Base-by-base conservation (phyloP, 1,140 invertebrate genomes). In the Thrips palmi region DNA sequence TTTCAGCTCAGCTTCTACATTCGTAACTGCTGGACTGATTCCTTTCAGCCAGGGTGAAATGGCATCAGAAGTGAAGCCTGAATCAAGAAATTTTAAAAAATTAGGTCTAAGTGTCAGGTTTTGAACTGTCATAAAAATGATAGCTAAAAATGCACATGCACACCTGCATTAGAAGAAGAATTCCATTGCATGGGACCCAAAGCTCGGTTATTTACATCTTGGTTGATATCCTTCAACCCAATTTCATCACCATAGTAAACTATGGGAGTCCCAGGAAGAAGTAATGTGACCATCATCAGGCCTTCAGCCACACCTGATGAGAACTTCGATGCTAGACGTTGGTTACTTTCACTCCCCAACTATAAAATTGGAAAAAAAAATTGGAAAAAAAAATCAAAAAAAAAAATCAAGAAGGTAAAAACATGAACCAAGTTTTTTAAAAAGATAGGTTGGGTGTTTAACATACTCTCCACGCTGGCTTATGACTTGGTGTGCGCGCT, bases 251-350 rank as follows among this genome's bases (percentile, higher is more conserved):
- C 50, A 63, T 64, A 52, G 54, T 67, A 51, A 65, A 55, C 55
- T 30, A 85, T 62, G 1, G 77, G 68, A 1, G 77, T 76, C 2
- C 81, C 83, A 1, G 76, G 76, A 27, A 86, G 52, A 11, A 85
- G 53, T 40, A 80, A 61, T 5, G 68, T 67, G 45, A 86, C 62
- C 23, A 71, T 36, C 4, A 64, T 60, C 17, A 71, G 43, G 20
- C 58, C 69, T 36, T 73, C 67, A 1, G 77, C 55, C 8, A 66
- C 51, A 31, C 64, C 59, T 4, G 39, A 33, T 24, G 49, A 58
- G 44, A 56, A 39, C n/a, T n/a, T n/a, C n/a, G n/a, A n/a, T n/a
- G n/a, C n/a, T n/a, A n/a, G n/a, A n/a, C n/a, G n/a, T n/a, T n/a
- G n/a, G n/a, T n/a, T 39, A 57, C 59, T 8, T n/a, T n/a, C n/a